Evolutionary conservation across 2,888 invertebrate genomes (phyloP), one percentile per base, ranked within the genome.

Genomic region (Catonia carolina): DNA sequence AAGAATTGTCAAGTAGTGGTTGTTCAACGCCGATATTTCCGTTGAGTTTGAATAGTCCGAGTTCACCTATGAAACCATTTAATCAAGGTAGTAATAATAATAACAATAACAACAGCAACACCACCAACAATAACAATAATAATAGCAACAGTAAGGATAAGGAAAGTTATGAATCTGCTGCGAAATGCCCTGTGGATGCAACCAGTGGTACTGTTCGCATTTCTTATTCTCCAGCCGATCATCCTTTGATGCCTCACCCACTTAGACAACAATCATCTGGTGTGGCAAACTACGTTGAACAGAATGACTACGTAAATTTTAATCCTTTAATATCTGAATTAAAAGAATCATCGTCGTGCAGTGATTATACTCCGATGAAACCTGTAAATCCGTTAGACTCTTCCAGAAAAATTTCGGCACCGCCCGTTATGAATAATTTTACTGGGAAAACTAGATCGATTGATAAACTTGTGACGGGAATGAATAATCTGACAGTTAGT

Each of bases 31-130:
- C 80, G 1, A 80, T 85, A 59, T 85, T 85, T 69, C 84, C 85
- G 1, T 77, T 85, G 65, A 83, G 81, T 59, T 70, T 83, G 42
- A 84, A 83, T 68, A 83, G 83, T 62, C 84, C 84, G 1, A 78
- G 79, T 14, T 82, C 83, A 2, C 83, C 84, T 0, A 74, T 77
- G 18, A 80, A 79, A 61, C 69, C 73, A 1, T 73, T 74, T 50
- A 70, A 74, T 17, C 22, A 37, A 7, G 23, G 42, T 18, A 15
- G 22, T n/a, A 49, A 42, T 8, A 57, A 53, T 35, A n/a, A n/a
- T n/a, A n/a, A n/a, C n/a, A n/a, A n/a, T n/a, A n/a, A n/a, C n/a
- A n/a, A n/a, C n/a, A n/a, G n/a, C n/a, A n/a, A n/a, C n/a, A n/a
- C n/a, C n/a, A n/a, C n/a, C n/a, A n/a, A n/a, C n/a, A n/a, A n/a